Percentiles rank a stretch among this genome's conserved stretches.
phyloP scores from a whole-genome alignment of 2,113 vertebrate species.

The Dipodomys merriami region DNA sequence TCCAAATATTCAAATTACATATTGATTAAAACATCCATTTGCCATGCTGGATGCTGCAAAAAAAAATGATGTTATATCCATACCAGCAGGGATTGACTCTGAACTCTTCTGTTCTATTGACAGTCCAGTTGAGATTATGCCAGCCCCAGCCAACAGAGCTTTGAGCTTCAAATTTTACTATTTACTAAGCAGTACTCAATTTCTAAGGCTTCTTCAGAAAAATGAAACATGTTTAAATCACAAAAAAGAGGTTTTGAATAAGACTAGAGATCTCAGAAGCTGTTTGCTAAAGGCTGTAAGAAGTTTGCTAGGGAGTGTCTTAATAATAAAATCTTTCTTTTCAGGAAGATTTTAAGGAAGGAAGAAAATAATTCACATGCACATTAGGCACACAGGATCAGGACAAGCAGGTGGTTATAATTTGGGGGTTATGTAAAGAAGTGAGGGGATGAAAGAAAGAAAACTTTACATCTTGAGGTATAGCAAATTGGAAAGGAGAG shows the following conservation, averaged over 20 bases:
- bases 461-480: no score
- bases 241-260: not conserved
- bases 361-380: no score
- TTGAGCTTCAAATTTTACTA: not conserved
- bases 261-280: not conserved
- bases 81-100: not conserved
- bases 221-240: conserved; percentile 29
- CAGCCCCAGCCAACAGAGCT: not conserved
- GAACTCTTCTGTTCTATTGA: not conserved
- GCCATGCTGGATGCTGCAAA: not conserved
- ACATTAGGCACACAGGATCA: no score
- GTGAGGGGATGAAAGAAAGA: no score
- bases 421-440: no score
- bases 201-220: not conserved
- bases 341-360: not conserved
- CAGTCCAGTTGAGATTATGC: not conserved
- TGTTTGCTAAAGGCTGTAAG: not conserved
- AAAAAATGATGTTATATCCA: not conserved
- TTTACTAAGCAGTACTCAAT: not conserved
- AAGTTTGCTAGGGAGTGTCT: not conserved
- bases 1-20: not conserved
- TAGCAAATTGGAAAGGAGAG: no score
- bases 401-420: no score
- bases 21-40: conserved; percentile 6
- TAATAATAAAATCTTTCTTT: not conserved